phyloP scores from a whole-genome alignment of 2,888 invertebrate genomes.

The Phaedon cochleariae region DNA sequence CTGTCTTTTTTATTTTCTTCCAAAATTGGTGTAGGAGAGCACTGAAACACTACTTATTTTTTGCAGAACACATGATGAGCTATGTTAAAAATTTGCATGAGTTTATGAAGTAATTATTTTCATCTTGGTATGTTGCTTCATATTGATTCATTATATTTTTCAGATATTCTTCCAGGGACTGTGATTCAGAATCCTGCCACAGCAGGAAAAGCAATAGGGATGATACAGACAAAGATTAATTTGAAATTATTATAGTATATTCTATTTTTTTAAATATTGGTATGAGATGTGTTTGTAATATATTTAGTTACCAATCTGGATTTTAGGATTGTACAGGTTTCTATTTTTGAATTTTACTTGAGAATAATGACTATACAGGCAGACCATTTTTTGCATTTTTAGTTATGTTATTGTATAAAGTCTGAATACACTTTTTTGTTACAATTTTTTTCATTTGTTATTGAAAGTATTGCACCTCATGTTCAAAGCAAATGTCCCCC shows the following conservation, averaged over 20 bases:
- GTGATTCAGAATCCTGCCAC: constrained; percentile 49
- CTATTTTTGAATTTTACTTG: constrained; percentile 12
- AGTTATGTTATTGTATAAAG: constrained; percentile 19
- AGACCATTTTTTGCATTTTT: constrained; percentile 18
- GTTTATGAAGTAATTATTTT: constrained; percentile 22
- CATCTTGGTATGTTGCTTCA: background rate
- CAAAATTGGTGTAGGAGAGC: background rate
- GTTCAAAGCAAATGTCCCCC: no score
- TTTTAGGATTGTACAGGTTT: constrained; percentile 8
- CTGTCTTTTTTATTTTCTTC: no score
- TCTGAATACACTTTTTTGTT: background rate
- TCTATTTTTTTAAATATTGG: constrained; percentile 10
- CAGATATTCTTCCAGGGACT: constrained; percentile 52
- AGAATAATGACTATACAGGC: constrained; percentile 22
- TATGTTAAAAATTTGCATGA: constrained; percentile 13
- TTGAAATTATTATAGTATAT: background rate
- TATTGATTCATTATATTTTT: constrained; percentile 28
- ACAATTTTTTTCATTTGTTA: background rate
- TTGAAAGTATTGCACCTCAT: no score
- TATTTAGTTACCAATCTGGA: constrained; percentile 10
- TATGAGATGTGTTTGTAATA: constrained; percentile 18
- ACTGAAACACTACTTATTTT: constrained; percentile 7
- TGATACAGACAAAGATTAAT: constrained; percentile 42
- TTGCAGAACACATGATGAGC: constrained; percentile 33
- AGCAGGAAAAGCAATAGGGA: constrained; percentile 50